Conservation (phyloP, 1,140 invertebrate genomes). For the Reticulitermes speratus region DNA sequence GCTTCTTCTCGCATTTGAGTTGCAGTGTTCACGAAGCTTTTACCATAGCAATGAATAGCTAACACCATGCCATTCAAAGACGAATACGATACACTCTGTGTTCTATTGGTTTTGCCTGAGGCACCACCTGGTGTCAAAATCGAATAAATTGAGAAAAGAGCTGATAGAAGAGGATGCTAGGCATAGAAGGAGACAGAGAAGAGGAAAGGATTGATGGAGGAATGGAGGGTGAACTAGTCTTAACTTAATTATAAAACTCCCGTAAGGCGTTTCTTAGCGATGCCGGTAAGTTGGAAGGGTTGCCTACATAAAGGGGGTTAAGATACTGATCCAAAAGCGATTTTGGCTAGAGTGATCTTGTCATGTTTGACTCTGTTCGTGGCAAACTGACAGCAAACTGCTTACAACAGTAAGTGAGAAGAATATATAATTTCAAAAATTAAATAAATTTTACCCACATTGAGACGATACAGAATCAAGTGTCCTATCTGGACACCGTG, state of each 20-base stretch:
- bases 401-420: no score
- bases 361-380: not conserved
- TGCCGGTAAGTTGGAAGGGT: not conserved
- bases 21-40: not conserved
- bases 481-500: no score
- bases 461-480: no score
- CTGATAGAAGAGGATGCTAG: not conserved
- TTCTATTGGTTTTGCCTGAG: conserved; percentile 7
- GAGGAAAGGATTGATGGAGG: not conserved
- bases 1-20: not conserved
- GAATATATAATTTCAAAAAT: no score
- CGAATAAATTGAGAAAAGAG: not conserved
- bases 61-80: not conserved
- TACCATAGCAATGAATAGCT: conserved; percentile 12
- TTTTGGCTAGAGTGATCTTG: not conserved
- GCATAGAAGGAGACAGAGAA: not conserved
- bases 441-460: no score
- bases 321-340: conserved; percentile 1
- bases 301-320: not conserved
- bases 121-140: not conserved
- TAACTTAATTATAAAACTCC: conserved; percentile 17
- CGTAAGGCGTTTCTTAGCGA: conserved; percentile 1
- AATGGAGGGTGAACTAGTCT: not conserved
- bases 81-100: not conserved
- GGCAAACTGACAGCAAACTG: no score